phyloP scores from a whole-genome alignment of 2,888 invertebrate species.

The Hypomecis atomaria region DNA sequence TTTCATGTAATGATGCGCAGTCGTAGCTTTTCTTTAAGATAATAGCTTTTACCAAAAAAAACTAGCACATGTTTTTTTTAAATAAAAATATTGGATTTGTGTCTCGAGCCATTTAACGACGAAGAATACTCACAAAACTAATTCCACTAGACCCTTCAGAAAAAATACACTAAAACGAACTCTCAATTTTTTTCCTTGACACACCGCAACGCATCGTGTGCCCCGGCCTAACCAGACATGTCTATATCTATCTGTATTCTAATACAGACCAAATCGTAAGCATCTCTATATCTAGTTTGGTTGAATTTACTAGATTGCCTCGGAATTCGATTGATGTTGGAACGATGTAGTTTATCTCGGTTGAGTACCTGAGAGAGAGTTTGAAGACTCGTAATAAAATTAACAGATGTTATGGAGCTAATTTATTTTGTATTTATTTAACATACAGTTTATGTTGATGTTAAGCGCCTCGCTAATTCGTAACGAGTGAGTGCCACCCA shows the following conservation, averaged over 20 bases:
- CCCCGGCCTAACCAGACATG: background rate
- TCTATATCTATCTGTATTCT: background rate
- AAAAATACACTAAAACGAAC: too few relatives aligned
- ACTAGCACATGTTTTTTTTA: too few relatives aligned
- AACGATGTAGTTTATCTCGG: background rate
- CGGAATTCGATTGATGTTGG: slow-evolving; percentile 14
- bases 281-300: slow-evolving; percentile 8
- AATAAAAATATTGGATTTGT: too few relatives aligned
- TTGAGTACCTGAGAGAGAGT: background rate
- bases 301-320: slow-evolving; percentile 12
- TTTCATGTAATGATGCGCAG: too few relatives aligned
- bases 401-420: background rate
- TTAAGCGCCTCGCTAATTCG: too few relatives aligned
- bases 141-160: too few relatives aligned
- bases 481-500: too few relatives aligned
- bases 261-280: slow-evolving; percentile 5
- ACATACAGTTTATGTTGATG: too few relatives aligned
- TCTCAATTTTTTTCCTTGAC: background rate
- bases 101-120: too few relatives aligned
- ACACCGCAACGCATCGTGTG: background rate
- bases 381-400: background rate
- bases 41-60: too few relatives aligned
- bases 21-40: too few relatives aligned
- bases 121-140: too few relatives aligned
- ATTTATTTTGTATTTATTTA: background rate